Evolutionary conservation across 2,888 invertebrate genomes (phyloP), one percentile per base, ranked within the genome.

Genomic region (Synanthedon myopaeformis): DNA sequence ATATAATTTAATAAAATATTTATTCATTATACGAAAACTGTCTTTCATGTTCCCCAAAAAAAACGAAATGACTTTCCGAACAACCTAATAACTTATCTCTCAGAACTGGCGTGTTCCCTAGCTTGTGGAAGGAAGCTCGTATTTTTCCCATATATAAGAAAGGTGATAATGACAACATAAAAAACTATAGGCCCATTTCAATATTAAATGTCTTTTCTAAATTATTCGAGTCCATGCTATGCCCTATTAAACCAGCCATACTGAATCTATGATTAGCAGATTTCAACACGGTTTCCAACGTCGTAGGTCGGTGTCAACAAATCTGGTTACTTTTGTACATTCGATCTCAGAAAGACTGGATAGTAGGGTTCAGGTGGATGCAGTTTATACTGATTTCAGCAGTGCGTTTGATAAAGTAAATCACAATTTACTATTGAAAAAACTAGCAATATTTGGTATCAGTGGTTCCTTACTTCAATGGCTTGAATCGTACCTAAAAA

Each of bases 401-500:
- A 50, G 50, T 23, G 50, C 50, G 1, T 50, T 50, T 23, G 50
- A 50, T 6, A 50, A 50, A 50, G 50, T 50, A 10, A 12, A 23
- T 11, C 23, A 50, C 2, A 17, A 17, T 10, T 19, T 52, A 12
- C 52, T 19, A 12, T 42, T 45, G 4, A 12, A 3, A 4, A 55
- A 53, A 50, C 17, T 53, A 3, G 28, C 28, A 14, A n/a, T 8
- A 10, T 28, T 45, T 42, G 53, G 52, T 49, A 42, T 55, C 17
- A 23, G 45, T 45, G 53, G 55, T 11, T 8, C 28, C 11, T 42
- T 55, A 5, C 13, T 53, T 4, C 4, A 23, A 35, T 53, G 55
- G 55, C 17, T 53, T 5, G 35, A 51, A 8, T 55, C 55, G 1
- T 55, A 55, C 50, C 41, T 55, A 13, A 2, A 10, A 8, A 53